Conservation (phyloP, 2,113 vertebrate genomes). For the Nycticebus coucang region DNA sequence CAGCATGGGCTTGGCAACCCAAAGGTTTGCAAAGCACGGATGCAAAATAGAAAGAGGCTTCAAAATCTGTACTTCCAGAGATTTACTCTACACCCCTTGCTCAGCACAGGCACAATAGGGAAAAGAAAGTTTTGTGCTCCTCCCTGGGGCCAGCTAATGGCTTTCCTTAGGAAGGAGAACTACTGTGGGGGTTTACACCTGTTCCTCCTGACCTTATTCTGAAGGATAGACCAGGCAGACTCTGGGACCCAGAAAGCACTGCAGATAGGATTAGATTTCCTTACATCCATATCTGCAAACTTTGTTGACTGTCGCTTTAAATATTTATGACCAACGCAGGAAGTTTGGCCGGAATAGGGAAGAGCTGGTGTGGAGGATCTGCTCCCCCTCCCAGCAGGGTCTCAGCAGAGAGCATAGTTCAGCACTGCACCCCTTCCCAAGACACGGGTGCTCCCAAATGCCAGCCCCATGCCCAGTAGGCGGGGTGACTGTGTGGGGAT, state of each 20-base stretch:
- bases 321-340: constrained; percentile 82
- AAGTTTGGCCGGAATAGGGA: constrained; percentile 79
- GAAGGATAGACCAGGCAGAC: constrained; percentile 53
- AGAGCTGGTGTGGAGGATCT: constrained; percentile 42
- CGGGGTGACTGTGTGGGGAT: not conserved
- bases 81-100: not conserved
- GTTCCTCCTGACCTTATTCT: constrained; percentile 62
- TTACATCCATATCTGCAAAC: constrained; percentile 70
- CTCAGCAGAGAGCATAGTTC: not conserved
- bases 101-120: too few relatives aligned
- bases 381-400: constrained; percentile 17
- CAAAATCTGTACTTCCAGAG: not conserved
- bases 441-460: not conserved
- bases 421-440: not conserved
- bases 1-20: not conserved
- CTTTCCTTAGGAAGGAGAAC: not conserved
- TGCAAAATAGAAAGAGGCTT: accelerated
- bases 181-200: not conserved
- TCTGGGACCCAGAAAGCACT: constrained; percentile 13
- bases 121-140: not conserved
- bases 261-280: constrained; percentile 73
- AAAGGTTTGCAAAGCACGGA: not conserved
- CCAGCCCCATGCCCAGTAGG: not conserved
- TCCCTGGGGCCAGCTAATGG: not conserved
- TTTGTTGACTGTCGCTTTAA: constrained; percentile 81